These are phyloP conservation scores for Lasioglossum albipes DNA, from an alignment of 1,140 invertebrate species.

Conservation along the genomic window DNA sequence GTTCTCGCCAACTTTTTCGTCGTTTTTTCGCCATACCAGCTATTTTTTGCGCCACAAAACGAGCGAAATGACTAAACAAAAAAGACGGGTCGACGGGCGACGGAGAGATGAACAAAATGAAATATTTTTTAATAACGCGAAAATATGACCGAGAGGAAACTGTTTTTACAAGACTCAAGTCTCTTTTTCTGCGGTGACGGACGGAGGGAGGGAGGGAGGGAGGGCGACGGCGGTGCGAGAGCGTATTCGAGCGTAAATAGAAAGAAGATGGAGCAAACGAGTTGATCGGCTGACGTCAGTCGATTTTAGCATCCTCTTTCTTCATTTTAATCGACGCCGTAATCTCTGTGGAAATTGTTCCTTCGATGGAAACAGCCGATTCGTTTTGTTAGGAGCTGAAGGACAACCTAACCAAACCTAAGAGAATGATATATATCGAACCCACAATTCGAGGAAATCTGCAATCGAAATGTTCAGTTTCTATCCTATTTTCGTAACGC, in stretches of 20 bases:
- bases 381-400: background rate
- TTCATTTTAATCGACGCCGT: no score
- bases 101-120: conserved; percentile 48
- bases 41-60: conserved; percentile 23
- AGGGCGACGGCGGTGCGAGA: no score
- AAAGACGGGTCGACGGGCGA: conserved; percentile 7
- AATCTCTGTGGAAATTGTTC: background rate
- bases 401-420: background rate
- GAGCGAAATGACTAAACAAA: conserved; percentile 14
- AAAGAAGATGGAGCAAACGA: no score
- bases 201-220: no score
- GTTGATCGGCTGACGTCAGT: no score
- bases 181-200: no score
- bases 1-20: conserved; percentile 14
- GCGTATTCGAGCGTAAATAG: no score
- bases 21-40: conserved; percentile 17
- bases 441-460: background rate
- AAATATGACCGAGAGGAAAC: conserved; percentile 19
- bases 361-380: no score
- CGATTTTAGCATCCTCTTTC: no score
- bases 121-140: conserved; percentile 63
- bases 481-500: conserved; percentile 8
- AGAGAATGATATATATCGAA: background rate
- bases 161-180: background rate
- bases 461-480: conserved; percentile 24